Percentiles rank a stretch among this genome's conserved stretches.
phyloP scores from a whole-genome alignment of 2,888 invertebrate species.

The Yponomeuta cagnagella region DNA sequence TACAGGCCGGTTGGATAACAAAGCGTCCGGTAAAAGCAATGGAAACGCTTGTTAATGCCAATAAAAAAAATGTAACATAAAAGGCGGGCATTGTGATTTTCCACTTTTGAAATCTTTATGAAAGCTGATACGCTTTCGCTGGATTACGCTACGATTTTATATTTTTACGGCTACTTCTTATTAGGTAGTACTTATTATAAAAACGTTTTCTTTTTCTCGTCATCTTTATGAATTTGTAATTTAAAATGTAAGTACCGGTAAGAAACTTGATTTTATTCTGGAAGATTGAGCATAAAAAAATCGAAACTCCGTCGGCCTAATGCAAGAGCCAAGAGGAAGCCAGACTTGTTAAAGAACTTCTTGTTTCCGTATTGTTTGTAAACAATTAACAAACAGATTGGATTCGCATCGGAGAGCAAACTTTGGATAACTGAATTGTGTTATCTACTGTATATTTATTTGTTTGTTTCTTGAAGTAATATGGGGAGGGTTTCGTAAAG shows the following conservation, averaged over 20 bases:
- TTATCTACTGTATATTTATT: neutral
- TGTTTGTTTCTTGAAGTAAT: neutral
- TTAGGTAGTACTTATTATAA: neutral
- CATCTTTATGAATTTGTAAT: too few relatives aligned
- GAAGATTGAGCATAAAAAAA: neutral
- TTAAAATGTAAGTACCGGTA: too few relatives aligned
- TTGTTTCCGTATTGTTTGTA: neutral
- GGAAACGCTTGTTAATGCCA: constrained; percentile 11
- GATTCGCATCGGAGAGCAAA: neutral
- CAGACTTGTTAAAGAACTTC: neutral
- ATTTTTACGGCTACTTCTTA: constrained; percentile 7
- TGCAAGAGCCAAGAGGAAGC: neutral
- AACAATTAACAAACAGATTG: constrained; percentile 1
- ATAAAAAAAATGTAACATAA: constrained; percentile 6
- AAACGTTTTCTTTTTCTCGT: too few relatives aligned
- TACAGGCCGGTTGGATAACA: neutral
- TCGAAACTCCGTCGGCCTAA: neutral
- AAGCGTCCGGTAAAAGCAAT: constrained; percentile 11
- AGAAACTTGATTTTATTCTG: neutral
- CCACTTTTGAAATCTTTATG: constrained; percentile 11
- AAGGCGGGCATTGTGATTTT: constrained; percentile 11
- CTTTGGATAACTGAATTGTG: neutral
- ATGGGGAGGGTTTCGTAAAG: neutral
- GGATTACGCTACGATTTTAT: constrained; percentile 15
- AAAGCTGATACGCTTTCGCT: constrained; percentile 15